phyloP scores from a whole-genome alignment of 37 sponge, comb jelly and placozoan genomes.

The Aphrocallistes beatrix region DNA sequence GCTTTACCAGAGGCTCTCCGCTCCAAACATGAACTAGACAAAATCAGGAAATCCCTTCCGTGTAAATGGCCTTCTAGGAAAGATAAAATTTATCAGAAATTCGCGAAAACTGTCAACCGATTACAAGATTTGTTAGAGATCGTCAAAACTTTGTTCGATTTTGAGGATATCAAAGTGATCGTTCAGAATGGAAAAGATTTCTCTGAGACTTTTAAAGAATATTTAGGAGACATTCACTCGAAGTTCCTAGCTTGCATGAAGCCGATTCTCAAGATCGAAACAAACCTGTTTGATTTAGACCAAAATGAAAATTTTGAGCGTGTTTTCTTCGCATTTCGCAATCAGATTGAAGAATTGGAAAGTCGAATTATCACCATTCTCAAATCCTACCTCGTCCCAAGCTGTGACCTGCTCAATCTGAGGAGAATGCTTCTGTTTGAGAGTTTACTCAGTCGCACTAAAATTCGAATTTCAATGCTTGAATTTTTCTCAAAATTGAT shows the following conservation, averaged over 20 bases:
- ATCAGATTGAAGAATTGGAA: neutral
- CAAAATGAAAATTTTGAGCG: neutral
- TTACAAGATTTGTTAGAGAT: neutral
- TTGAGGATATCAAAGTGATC: neutral
- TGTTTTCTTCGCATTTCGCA: conserved; percentile 15
- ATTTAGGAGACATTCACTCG: neutral
- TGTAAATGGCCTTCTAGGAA: neutral
- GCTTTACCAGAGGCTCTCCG: conserved; percentile 14
- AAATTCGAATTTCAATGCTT: neutral
- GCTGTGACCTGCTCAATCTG: neutral
- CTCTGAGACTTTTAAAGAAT: neutral
- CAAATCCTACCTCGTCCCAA: neutral
- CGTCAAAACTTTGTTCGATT: neutral
- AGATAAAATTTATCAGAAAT: neutral
- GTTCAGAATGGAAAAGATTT: neutral
- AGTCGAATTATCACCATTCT: neutral
- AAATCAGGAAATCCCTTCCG: neutral
- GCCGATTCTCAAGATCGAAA: neutral
- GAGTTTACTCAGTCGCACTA: neutral
- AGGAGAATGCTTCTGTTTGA: conserved; percentile 10
- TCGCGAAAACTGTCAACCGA: conserved; percentile 3
- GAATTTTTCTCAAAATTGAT: neutral
- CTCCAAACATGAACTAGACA: conserved; percentile 1
- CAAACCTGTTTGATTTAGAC: neutral
- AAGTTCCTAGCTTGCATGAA: neutral